These are phyloP conservation scores for Planiliza haematocheilus DNA, from an alignment of 2,113 vertebrate genomes.

Conservation along the genomic window DNA sequence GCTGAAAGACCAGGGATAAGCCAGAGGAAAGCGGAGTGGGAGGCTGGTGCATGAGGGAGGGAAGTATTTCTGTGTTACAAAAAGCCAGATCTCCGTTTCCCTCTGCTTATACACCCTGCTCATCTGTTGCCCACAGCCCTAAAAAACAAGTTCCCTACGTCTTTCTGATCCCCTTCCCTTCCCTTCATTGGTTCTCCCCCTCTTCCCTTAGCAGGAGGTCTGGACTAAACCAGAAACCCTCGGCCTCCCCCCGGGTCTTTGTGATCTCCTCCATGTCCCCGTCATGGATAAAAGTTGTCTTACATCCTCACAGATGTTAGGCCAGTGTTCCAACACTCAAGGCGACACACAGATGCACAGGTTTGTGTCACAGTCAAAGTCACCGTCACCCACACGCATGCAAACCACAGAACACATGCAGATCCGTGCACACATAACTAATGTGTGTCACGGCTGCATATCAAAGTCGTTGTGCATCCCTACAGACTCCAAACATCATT, in stretches of 20 bases:
- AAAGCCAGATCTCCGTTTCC: slow-evolving; percentile 51
- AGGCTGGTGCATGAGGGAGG: slow-evolving; percentile 47
- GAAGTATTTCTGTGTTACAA: slow-evolving; percentile 40
- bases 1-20: slow-evolving; percentile 39
- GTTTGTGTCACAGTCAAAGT: slow-evolving; percentile 50
- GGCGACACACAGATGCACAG: slow-evolving; percentile 58
- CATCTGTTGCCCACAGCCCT: slow-evolving; percentile 33
- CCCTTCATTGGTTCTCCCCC: slow-evolving; percentile 43
- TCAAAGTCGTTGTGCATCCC: slow-evolving; percentile 59
- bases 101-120: slow-evolving; percentile 43
- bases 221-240: slow-evolving; percentile 62
- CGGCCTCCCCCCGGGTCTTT: slow-evolving; percentile 52
- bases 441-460: slow-evolving; percentile 56
- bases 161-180: slow-evolving; percentile 54
- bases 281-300: slow-evolving; percentile 64
- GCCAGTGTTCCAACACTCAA: slow-evolving; percentile 63
- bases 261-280: slow-evolving; percentile 61
- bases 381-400: slow-evolving; percentile 8
- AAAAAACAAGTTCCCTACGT: slow-evolving; percentile 41
- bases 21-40: slow-evolving; percentile 54
- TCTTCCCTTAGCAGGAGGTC: slow-evolving; percentile 51
- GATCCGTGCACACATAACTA: slow-evolving; percentile 36
- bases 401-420: slow-evolving; percentile 27
- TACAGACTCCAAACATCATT: slow-evolving; percentile 39
- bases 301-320: slow-evolving; percentile 74